Evolutionary conservation across 2,797 vertebrate genomes (phyloP).

Genomic region (Lepus oiostolus): DNA sequence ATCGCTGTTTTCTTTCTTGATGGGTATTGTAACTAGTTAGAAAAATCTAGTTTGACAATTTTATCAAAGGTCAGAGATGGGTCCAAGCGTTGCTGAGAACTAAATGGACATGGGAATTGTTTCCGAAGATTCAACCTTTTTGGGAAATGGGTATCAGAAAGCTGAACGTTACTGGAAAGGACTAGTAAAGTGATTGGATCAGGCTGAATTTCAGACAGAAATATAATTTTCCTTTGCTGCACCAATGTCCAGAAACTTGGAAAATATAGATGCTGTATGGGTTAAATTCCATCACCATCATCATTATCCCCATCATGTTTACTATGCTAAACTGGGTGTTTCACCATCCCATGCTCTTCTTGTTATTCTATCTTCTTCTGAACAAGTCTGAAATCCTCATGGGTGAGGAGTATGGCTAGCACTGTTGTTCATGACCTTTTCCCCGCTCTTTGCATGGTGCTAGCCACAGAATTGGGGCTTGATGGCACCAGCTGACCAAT

Average conservation of each 20-base stretch:
- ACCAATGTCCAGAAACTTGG: constrained; percentile 29
- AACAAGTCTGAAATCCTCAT: not conserved
- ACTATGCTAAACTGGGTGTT: not conserved
- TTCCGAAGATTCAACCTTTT: constrained; percentile 26
- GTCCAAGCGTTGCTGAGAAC: constrained; percentile 3
- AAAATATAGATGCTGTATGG: not conserved
- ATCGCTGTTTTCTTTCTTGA: constrained; percentile 41
- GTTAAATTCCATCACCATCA: not conserved
- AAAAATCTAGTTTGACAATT: constrained; percentile 33
- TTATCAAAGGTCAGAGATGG: constrained; percentile 27
- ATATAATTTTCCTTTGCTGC: not conserved
- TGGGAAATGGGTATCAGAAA: not conserved
- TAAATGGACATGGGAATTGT: not conserved
- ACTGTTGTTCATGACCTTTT: not conserved
- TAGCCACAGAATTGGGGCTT: not conserved
- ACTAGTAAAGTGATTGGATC: constrained; percentile 3
- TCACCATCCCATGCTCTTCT: not conserved
- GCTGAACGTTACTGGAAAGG: constrained; percentile 29
- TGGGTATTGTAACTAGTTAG: not conserved
- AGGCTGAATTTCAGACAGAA: not conserved
- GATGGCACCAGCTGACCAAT: not conserved
- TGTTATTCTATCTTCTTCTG: not conserved
- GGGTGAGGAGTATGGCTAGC: not conserved
- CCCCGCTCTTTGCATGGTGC: not conserved
- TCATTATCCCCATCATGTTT: not conserved